phyloP scores from a whole-genome alignment of 92 coral and sea anemone species.

The Ricordea florida region DNA sequence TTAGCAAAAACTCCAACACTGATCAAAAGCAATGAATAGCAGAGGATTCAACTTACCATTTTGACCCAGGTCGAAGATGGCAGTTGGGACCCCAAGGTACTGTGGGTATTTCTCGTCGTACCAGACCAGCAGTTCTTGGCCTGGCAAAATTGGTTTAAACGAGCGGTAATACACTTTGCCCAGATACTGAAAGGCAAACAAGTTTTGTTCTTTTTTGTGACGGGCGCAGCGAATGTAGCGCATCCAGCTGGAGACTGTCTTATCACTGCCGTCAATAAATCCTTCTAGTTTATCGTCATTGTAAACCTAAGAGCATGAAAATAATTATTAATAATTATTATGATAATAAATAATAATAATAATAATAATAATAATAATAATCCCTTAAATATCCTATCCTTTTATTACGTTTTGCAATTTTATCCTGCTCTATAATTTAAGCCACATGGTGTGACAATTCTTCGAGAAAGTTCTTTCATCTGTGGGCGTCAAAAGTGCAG shows the following conservation, averaged over 20 bases:
- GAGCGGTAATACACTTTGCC: slow-evolving; percentile 72
- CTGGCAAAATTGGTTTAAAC: slow-evolving; percentile 53
- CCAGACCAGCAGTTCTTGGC: slow-evolving; percentile 85
- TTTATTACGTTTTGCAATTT: too few relatives aligned
- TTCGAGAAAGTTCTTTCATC: too few relatives aligned
- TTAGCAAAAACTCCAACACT: background rate
- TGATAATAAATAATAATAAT: too few relatives aligned
- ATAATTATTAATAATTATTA: background rate
- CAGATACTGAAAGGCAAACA: slow-evolving; percentile 74
- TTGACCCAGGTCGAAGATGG: slow-evolving; percentile 31
- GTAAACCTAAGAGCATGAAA: slow-evolving; percentile 43
- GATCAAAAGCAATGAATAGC: too few relatives aligned
- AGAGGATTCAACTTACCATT: too few relatives aligned
- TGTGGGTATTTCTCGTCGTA: slow-evolving; percentile 75
- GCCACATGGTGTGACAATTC: too few relatives aligned
- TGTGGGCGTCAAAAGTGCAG: too few relatives aligned
- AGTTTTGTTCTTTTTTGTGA: slow-evolving; percentile 66
- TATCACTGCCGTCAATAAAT: slow-evolving; percentile 78
- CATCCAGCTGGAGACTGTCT: slow-evolving; percentile 77
- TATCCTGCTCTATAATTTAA: too few relatives aligned
- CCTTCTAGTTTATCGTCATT: slow-evolving; percentile 46
- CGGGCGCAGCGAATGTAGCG: slow-evolving; percentile 87
- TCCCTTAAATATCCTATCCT: too few relatives aligned
- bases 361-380: too few relatives aligned
- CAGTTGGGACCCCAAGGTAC: slow-evolving; percentile 69